phyloP scores from a whole-genome alignment of 2,888 invertebrate genomes.

The Rhimphoctona megacephalus region DNA sequence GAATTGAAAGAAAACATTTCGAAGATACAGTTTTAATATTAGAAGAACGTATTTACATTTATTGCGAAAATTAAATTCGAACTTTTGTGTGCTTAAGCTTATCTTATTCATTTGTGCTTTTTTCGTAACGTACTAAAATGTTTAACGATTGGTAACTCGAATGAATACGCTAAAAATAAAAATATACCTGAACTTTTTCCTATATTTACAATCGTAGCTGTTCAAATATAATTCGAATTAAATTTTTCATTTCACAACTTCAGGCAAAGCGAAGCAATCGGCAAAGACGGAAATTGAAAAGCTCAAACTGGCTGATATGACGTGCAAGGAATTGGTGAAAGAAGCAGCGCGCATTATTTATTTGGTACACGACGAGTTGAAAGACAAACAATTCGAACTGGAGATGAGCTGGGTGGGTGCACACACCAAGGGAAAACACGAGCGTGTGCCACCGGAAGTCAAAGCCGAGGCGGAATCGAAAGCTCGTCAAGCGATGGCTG shows the following conservation, averaged over 20 bases:
- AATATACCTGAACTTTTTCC: neutral
- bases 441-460: conserved; percentile 91
- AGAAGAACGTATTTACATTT: neutral
- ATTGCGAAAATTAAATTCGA: neutral
- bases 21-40: too few species aligned
- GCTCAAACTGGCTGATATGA: conserved; percentile 93
- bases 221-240: neutral
- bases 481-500: conserved; percentile 95
- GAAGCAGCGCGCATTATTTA: conserved; percentile 98
- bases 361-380: conserved; percentile 96
- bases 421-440: conserved; percentile 92
- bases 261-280: conserved; percentile 96
- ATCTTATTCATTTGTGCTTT: too few species aligned
- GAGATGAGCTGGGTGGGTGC: conserved; percentile 98
- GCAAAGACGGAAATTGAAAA: conserved; percentile 99
- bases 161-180: neutral
- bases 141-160: too few species aligned
- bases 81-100: too few species aligned
- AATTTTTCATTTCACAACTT: neutral
- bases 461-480: conserved; percentile 94
- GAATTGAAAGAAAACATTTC: neutral
- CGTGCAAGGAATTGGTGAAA: conserved; percentile 94
- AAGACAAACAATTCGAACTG: conserved; percentile 97
- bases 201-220: neutral
- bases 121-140: too few species aligned